Base-by-base conservation (phyloP, 2,888 invertebrate species). In the Meandrusa payeni region DNA sequence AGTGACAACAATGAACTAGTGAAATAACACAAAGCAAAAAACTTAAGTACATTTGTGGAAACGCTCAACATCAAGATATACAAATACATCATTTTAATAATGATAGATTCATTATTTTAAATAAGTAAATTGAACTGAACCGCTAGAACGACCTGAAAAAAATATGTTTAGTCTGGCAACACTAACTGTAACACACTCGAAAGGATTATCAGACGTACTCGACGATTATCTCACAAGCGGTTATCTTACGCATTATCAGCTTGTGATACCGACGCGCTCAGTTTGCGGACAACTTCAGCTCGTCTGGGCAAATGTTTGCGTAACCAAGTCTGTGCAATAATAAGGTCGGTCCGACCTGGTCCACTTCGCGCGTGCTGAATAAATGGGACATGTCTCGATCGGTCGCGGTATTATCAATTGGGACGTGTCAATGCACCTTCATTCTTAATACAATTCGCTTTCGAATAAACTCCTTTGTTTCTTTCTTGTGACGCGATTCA, bases 291-390 rank as follows among this genome's bases (percentile, higher is more conserved):
- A 66, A 61, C 72, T 77, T 63, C 66, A 69, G 63, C 57, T 52
- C 60, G 82, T 77, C 76, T 82, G 73, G 62, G 64, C 66, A 74
- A 77, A 78, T 78, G 72, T 80, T 83, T 75, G 70, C 62, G 60
- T 60, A 67, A 59, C 57, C 61, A 68, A 64, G 65, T 69, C 65
- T 70, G 68, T 61, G 12, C 19, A 32, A 20, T 39, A 44, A 27
- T 32, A 32, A 32, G 32, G 40, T 41, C 44, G 38, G 27, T 22
- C 17, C 15, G 38, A 38, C 32, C 26, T 33, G 44, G n/a, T 32
- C 44, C 32, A 38, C 27, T 44, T 44, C 10, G 9, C 9, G 37
- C 33, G 23, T 17, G 28, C 36, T 15, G 15, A 39, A 39, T 44
- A 44, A 44, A 44, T 38, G 27, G 38, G 27, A 32, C 38, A 39